Percentiles rank a stretch among this genome's conserved stretches.
These are phyloP conservation scores for Chrysocyon brachyurus DNA, from an alignment of 2,797 vertebrate genomes.

Conservation along the genomic window DNA sequence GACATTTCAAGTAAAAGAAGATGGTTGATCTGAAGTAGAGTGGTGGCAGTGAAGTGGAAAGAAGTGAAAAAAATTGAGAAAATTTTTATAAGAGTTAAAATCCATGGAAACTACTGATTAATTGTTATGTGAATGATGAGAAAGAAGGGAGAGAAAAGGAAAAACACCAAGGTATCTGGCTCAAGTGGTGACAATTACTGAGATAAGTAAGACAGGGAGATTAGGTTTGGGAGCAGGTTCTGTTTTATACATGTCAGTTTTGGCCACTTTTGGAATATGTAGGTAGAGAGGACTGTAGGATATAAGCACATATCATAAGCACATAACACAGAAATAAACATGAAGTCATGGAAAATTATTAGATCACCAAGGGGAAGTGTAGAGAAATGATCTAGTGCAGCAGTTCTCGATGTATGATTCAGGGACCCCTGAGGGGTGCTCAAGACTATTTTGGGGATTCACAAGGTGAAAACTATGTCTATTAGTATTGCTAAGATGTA, in stretches of 20 bases:
- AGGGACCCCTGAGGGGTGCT: background rate
- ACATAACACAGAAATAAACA: background rate
- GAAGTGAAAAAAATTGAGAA: background rate
- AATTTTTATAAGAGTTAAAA: background rate
- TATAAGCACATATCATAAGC: background rate
- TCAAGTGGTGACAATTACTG: background rate
- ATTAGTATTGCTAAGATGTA: background rate
- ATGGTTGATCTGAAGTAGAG: background rate
- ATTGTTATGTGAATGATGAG: background rate
- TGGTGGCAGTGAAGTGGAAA: background rate
- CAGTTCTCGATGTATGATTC: background rate
- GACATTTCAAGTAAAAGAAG: constrained; percentile 32
- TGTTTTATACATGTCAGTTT: background rate
- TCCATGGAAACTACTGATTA: constrained; percentile 24
- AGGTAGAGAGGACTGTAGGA: background rate
- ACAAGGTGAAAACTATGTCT: background rate
- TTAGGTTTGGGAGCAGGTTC: background rate
- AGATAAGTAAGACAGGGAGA: background rate
- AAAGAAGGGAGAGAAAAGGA: background rate
- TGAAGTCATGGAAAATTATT: background rate
- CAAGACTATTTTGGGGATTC: background rate
- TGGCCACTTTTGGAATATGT: background rate
- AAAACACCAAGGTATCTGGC: background rate
- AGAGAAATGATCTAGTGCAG: background rate
- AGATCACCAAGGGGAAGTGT: background rate